phyloP scores from a whole-genome alignment of 2,113 vertebrate genomes.

The Cebus imitator region DNA sequence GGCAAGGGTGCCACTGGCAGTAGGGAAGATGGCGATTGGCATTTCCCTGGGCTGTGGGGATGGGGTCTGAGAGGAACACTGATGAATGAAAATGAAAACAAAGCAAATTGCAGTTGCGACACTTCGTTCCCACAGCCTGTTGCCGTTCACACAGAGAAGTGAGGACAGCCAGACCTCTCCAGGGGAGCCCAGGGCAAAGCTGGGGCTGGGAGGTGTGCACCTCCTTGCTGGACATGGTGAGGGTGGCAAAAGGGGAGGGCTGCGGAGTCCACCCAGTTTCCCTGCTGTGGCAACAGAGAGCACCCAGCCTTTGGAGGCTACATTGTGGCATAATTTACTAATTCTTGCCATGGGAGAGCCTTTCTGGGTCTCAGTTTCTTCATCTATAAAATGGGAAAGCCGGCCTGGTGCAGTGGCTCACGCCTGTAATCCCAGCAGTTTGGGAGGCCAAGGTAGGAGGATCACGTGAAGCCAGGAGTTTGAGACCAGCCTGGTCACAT shows the following conservation, averaged over 20 bases:
- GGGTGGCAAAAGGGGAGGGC: no score
- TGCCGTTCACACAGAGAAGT: not conserved
- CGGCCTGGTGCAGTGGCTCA: no score
- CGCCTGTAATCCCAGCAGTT: no score
- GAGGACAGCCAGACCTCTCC: rapidly evolving
- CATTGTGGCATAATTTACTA: not conserved
- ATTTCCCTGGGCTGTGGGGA: not conserved
- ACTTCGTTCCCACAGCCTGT: not conserved
- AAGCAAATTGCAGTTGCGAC: rapidly evolving
- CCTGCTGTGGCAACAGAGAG: not conserved
- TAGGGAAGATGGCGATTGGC: not conserved
- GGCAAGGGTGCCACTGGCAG: not conserved
- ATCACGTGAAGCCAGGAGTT: no score
- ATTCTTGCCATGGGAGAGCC: not conserved
- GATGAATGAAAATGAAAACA: no score
- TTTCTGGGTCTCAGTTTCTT: not conserved
- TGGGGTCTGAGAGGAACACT: not conserved
- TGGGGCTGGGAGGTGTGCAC: not conserved
- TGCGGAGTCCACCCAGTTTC: not conserved
- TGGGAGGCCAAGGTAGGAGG: no score
- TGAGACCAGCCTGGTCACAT: no score
- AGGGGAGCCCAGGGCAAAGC: not conserved
- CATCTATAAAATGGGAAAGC: not conserved
- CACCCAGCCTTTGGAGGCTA: not conserved
- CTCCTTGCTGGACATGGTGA: rapidly evolving